Evolutionary conservation across 2,113 vertebrate species (phyloP).

Genomic region (Illadopsis cleaveri): DNA sequence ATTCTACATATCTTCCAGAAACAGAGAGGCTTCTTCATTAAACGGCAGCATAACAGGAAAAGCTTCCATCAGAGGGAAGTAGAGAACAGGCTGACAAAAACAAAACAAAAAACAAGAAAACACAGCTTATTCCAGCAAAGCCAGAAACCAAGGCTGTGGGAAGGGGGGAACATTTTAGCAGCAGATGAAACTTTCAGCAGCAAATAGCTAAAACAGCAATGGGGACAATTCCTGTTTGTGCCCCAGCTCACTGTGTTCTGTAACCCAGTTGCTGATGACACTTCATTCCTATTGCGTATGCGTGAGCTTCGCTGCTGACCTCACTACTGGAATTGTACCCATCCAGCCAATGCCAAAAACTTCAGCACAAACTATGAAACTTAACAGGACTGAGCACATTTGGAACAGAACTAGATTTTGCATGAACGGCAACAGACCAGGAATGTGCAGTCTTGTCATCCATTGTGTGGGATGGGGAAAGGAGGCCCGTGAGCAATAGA

Average conservation of each 20-base stretch:
- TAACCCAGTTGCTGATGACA: not conserved
- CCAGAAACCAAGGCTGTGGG: not conserved
- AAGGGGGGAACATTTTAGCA: not conserved
- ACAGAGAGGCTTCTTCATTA: not conserved
- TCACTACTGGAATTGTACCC: slow-evolving; percentile 13
- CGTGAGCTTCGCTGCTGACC: not conserved
- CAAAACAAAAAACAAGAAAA: not conserved
- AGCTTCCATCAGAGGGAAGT: not conserved
- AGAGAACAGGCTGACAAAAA: not conserved
- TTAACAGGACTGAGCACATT: not conserved
- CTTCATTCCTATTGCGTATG: not conserved
- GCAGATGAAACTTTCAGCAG: not conserved
- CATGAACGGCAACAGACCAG: not conserved
- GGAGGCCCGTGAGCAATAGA: accelerated
- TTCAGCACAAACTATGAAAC: slow-evolving; percentile 2
- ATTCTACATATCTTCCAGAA: not conserved
- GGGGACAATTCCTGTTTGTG: not conserved
- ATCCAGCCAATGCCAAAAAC: not conserved
- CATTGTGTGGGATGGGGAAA: not conserved
- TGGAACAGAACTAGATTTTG: not conserved
- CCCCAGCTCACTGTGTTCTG: not conserved
- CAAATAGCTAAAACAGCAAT: not conserved
- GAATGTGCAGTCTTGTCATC: not conserved
- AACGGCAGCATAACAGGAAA: not conserved
- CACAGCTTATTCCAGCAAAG: not conserved